These are phyloP conservation scores for Trichonephila clavata DNA, from an alignment of 1,140 invertebrate genomes.

Conservation along the genomic window DNA sequence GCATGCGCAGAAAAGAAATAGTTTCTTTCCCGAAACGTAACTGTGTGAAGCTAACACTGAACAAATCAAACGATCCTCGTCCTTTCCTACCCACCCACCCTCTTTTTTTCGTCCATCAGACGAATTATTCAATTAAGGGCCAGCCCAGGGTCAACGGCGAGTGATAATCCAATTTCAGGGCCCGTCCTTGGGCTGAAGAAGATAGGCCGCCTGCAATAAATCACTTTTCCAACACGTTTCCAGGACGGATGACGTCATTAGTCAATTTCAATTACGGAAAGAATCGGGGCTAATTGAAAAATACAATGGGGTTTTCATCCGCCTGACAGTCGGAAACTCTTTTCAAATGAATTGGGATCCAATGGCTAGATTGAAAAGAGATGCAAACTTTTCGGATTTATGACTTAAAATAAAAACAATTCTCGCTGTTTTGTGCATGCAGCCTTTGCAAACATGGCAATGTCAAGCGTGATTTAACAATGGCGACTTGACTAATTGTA, in stretches of 20 bases:
- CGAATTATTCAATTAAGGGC: slow-evolving; percentile 36
- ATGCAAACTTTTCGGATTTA: no score
- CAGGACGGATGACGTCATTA: background rate
- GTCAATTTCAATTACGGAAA: background rate
- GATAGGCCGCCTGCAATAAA: background rate
- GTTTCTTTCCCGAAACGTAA: background rate
- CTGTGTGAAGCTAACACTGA: background rate
- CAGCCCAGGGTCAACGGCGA: background rate
- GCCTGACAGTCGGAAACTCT: background rate
- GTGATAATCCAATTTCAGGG: slow-evolving; percentile 10
- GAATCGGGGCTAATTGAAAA: slow-evolving; percentile 31
- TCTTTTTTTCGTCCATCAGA: background rate
- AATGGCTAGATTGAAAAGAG: no score
- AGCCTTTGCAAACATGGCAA: background rate
- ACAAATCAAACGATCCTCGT: background rate
- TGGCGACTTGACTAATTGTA: background rate
- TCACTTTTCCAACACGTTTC: background rate
- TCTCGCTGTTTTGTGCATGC: background rate
- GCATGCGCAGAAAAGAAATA: background rate
- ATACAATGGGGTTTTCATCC: background rate
- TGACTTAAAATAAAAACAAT: background rate
- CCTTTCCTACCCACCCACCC: background rate
- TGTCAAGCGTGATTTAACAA: background rate
- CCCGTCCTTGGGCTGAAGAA: background rate
- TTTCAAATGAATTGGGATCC: no score